phyloP scores from a whole-genome alignment of 1,140 invertebrate genomes.

The Thaumetopoea pityocampa region DNA sequence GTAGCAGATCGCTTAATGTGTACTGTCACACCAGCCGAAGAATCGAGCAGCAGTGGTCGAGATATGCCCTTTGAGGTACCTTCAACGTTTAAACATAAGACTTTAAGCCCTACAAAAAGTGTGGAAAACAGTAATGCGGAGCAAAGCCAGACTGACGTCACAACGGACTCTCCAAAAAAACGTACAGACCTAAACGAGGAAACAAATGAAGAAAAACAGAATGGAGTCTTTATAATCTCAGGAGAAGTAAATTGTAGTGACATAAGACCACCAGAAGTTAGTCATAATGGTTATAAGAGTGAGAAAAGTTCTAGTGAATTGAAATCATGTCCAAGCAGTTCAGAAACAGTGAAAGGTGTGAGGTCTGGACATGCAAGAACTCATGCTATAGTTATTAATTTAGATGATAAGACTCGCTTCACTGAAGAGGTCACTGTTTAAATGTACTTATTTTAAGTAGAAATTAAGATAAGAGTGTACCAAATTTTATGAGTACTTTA shows the following conservation, averaged over 20 bases:
- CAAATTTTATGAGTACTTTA: constrained; percentile 7
- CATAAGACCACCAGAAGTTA: constrained; percentile 59
- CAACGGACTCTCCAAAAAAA: constrained; percentile 58
- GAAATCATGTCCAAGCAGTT: constrained; percentile 58
- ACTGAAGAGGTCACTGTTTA: constrained; percentile 88
- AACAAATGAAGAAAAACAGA: constrained; percentile 51
- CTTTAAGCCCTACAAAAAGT: constrained; percentile 72
- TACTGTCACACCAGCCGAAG: constrained; percentile 68
- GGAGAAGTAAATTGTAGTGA: constrained; percentile 66
- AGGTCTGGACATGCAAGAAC: constrained; percentile 82
- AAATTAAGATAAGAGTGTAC: constrained; percentile 14
- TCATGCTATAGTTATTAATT: constrained; percentile 85
- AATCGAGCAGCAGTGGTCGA: constrained; percentile 70
- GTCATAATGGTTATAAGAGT: constrained; percentile 49
- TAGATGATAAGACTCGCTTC: constrained; percentile 87
- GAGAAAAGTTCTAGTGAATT: constrained; percentile 53
- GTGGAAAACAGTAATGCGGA: constrained; percentile 61
- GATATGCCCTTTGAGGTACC: constrained; percentile 66
- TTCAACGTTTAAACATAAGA: constrained; percentile 67
- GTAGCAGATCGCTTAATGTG: constrained; percentile 72
- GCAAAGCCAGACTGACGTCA: constrained; percentile 63
- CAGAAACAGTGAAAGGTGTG: constrained; percentile 59
- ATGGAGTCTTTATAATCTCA: constrained; percentile 66
- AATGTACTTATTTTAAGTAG: constrained; percentile 51
- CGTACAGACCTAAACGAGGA: constrained; percentile 44